Percentiles rank a stretch among this genome's conserved stretches.
Conservation (phyloP, 1,140 invertebrate genomes). For the Drosophila kohkoa region DNA sequence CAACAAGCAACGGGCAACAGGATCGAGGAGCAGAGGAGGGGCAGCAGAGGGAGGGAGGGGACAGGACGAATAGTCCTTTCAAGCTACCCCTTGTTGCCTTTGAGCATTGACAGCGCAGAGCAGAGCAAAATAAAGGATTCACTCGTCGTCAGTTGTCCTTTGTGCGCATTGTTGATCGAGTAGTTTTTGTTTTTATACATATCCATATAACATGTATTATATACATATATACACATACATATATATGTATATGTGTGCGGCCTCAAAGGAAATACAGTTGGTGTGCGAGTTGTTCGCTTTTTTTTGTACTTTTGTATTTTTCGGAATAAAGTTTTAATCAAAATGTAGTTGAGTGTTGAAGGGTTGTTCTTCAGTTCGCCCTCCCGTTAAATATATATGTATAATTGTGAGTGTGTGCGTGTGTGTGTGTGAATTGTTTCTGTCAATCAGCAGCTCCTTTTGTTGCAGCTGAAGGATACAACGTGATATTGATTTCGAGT, state of each 20-base stretch:
- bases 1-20: conserved; percentile 3
- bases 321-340: conserved; percentile 79
- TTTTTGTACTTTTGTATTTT: conserved; percentile 33
- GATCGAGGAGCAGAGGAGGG: not conserved
- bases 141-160: conserved; percentile 58
- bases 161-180: conserved; percentile 78
- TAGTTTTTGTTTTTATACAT: conserved; percentile 58
- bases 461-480: conserved; percentile 80
- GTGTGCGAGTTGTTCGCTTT: conserved; percentile 8
- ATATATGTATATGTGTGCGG: conserved; percentile 11
- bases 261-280: conserved; percentile 73
- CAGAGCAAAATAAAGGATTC: conserved; percentile 59
- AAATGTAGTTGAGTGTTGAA: conserved; percentile 83
- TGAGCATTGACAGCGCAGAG: conserved; percentile 60
- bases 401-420: conserved; percentile 30
- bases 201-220: not conserved
- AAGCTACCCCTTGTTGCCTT: conserved; percentile 10
- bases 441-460: conserved; percentile 81
- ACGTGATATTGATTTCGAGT: conserved; percentile 81
- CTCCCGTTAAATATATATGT: not conserved
- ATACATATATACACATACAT: too few relatives aligned
- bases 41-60: too few relatives aligned
- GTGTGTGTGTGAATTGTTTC: conserved; percentile 70
- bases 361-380: conserved; percentile 66
- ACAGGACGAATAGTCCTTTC: conserved; percentile 5